Evolutionary conservation across 1,140 invertebrate genomes (phyloP), one percentile per base, ranked within the genome.

Genomic region (Araneus ventricosus): DNA sequence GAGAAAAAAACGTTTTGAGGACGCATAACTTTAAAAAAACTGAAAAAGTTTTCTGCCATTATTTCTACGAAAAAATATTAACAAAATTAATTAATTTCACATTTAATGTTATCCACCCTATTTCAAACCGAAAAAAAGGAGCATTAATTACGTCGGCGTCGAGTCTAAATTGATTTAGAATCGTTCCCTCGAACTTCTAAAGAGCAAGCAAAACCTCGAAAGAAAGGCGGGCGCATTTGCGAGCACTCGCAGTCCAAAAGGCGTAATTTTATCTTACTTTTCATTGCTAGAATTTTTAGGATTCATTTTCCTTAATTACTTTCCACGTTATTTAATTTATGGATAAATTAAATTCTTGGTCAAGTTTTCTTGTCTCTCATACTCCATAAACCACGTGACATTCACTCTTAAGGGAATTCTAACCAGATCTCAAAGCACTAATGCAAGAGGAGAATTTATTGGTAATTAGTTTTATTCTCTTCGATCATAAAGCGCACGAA

Each of bases 11-110:
- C 6, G 24, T n/a, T 24, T 63, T 63, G 22, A 17, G 8, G 61
- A 67, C 10, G 10, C 63, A 67, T 67, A 27, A n/a, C 14, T n/a
- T 27, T 0, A n/a, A 27, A 14, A 27, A 27, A 27, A 67, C 27
- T 27, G 27, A 8, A 67, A 67, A 67, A 67, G n/a, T 30, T 67
- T 67, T 67, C n/a, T 27, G 22, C 22, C 37, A 82, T 82, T 82
- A 82, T 82, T 41, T 82, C 80, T 45, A n/a, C 7, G 39, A 52
- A 82, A 82, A 82, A 82, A 41, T 82, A 7, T 24, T 41, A 82
- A 82, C 37, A 52, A 82, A 82, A 82, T 82, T 82, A 82, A 82
- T 82, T 82, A 82, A 82, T 82, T 82, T 82, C 14, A 82, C 80
- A 52, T 82, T 82, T 82, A 82, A 52, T 45, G 80, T 27, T 45